Conservation (phyloP, 2,797 vertebrate species). For the Aplochiton taeniatus region DNA sequence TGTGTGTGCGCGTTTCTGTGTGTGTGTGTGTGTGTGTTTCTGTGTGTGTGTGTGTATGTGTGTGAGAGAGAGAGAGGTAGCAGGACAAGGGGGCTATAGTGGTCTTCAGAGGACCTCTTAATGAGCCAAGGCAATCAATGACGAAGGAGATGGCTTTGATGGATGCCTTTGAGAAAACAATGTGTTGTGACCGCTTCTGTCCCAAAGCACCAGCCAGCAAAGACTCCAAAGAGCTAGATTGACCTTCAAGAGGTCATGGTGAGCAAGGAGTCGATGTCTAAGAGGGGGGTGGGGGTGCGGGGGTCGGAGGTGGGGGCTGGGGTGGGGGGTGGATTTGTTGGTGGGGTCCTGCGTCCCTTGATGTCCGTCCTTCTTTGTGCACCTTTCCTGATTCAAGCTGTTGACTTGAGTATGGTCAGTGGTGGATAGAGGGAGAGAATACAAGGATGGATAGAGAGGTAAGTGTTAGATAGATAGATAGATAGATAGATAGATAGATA, state of each 20-base stretch:
- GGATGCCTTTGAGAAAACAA: slow-evolving; percentile 80
- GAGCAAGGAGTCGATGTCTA: slow-evolving; percentile 37
- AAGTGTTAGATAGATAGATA: slow-evolving; percentile 14
- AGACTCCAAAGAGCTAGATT: slow-evolving; percentile 56
- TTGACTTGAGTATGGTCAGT: slow-evolving; percentile 46
- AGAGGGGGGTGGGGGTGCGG: too few species aligned
- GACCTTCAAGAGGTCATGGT: slow-evolving; percentile 64
- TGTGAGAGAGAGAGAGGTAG: not conserved
- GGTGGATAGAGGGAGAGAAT: slow-evolving; percentile 16
- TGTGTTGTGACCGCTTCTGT: slow-evolving; percentile 68
- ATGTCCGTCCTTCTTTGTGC: slow-evolving; percentile 49
- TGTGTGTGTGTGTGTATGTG: not conserved
- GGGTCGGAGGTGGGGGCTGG: slow-evolving; percentile 1
- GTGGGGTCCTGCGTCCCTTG: slow-evolving; percentile 28
- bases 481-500: slow-evolving; percentile 23
- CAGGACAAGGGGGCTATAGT: slow-evolving; percentile 16
- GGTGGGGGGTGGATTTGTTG: not conserved
- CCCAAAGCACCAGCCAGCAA: slow-evolving; percentile 60
- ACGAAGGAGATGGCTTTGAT: slow-evolving; percentile 78
- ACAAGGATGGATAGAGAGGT: slow-evolving; percentile 9
- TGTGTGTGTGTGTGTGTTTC: not conserved
- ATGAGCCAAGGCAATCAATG: slow-evolving; percentile 80
- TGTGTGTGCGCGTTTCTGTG: not conserved
- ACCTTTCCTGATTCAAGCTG: slow-evolving; percentile 35
- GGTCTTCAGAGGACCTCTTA: slow-evolving; percentile 69